Conservation (phyloP, 64 coral and sea anemone genomes). For the Pocillopora damicornis region DNA sequence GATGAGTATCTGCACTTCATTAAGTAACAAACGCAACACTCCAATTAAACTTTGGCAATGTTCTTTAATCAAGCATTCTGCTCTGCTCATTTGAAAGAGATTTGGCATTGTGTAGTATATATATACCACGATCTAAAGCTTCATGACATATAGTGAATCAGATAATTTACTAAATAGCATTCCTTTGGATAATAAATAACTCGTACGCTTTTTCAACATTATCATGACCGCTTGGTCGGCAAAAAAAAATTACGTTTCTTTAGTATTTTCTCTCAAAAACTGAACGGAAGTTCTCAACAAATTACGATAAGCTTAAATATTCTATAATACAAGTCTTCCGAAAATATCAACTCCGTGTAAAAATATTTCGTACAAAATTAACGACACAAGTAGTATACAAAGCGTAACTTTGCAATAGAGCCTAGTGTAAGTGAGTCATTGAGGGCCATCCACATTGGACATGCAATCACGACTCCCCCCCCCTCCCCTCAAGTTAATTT, state of each 20-base stretch:
- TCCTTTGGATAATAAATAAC: constrained; percentile 47
- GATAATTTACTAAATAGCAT: constrained; percentile 39
- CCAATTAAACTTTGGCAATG: background rate
- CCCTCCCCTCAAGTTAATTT: background rate
- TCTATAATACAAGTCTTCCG: constrained; percentile 68
- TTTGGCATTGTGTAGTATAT: constrained; percentile 25
- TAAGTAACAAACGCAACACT: background rate
- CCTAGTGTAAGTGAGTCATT: background rate
- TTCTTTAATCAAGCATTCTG: constrained; percentile 25
- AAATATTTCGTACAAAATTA: constrained; percentile 90
- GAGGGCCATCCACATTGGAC: background rate
- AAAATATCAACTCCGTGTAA: constrained; percentile 84
- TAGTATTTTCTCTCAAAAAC: constrained; percentile 26
- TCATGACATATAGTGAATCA: constrained; percentile 21
- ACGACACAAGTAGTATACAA: constrained; percentile 40
- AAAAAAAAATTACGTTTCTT: constrained; percentile 19
- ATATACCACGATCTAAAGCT: constrained; percentile 27
- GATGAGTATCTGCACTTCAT: too few species aligned
- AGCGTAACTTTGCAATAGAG: background rate
- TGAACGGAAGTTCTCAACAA: constrained; percentile 41
- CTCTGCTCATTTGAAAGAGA: constrained; percentile 7
- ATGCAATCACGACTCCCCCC: background rate
- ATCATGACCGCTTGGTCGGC: constrained; percentile 25
- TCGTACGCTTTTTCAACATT: constrained; percentile 32
- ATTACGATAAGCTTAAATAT: constrained; percentile 63